Evolutionary conservation across 2,797 vertebrate genomes (phyloP).

Genomic region (Lycodopsis pacificus): DNA sequence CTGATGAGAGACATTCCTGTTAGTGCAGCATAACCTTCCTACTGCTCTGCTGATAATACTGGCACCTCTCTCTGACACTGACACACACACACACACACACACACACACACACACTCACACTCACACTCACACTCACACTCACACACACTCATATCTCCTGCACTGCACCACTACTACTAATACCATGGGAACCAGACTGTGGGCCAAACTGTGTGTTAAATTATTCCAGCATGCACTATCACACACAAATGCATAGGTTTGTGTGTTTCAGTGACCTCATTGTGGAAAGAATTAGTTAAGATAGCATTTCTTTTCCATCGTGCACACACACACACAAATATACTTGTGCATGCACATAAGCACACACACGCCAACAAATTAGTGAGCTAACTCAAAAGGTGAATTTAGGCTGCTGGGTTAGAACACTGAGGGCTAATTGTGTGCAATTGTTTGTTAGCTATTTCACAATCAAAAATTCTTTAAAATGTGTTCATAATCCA

Average conservation of each 20-base stretch:
- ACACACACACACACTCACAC: conserved; percentile 47
- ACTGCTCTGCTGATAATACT: conserved; percentile 95
- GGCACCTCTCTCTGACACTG: conserved; percentile 85
- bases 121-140: conserved; percentile 46
- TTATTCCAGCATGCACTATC: conserved; percentile 57
- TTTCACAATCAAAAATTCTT: background rate
- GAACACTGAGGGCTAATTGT: background rate
- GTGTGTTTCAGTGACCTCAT: conserved; percentile 72
- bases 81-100: conserved; percentile 50
- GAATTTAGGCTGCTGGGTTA: background rate
- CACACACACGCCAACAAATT: background rate
- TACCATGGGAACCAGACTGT: conserved; percentile 74
- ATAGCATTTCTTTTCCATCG: conserved; percentile 68
- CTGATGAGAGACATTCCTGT: conserved; percentile 91
- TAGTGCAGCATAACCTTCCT: conserved; percentile 94
- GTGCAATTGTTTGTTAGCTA: background rate
- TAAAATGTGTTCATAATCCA: background rate
- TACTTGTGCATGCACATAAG: background rate
- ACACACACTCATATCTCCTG: conserved; percentile 44
- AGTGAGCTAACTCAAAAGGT: background rate
- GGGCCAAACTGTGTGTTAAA: conserved; percentile 52
- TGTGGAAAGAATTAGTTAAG: conserved; percentile 71
- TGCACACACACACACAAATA: conserved; percentile 45
- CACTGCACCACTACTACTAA: conserved; percentile 32
- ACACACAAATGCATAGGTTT: conserved; percentile 55